Conservation (phyloP, 2,113 vertebrate genomes). For the Ptilorrhoa leucosticta region DNA sequence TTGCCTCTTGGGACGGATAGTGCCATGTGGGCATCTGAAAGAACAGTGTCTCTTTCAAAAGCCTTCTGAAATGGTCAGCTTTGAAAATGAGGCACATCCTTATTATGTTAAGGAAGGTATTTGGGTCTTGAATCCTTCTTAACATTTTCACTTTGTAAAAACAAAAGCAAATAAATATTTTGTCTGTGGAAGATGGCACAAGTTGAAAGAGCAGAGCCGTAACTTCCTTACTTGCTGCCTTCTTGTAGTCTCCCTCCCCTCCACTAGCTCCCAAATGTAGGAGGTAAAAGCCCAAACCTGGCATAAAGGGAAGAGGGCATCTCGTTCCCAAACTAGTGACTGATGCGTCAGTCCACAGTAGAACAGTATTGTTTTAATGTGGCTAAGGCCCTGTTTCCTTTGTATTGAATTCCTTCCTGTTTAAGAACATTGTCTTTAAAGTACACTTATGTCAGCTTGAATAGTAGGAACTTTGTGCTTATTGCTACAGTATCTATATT, state of each 20-base stretch:
- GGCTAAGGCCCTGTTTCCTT: neutral
- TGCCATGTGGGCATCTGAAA: neutral
- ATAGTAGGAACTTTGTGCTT: neutral
- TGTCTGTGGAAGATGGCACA: neutral
- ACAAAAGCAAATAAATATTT: neutral
- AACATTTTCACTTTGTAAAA: neutral
- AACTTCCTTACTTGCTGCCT: neutral
- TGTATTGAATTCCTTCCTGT: slow-evolving; percentile 24
- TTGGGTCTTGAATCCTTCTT: neutral
- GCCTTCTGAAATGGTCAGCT: neutral
- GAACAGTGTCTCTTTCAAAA: slow-evolving; percentile 23
- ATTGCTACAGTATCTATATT: neutral
- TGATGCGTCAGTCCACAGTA: neutral
- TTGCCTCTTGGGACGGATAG: neutral
- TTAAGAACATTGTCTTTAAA: neutral
- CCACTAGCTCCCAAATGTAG: neutral
- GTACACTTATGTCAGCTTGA: neutral
- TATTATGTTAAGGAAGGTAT: neutral
- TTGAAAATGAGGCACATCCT: neutral
- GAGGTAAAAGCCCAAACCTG: neutral
- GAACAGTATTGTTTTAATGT: neutral
- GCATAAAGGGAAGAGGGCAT: neutral
- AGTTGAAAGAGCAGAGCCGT: neutral
- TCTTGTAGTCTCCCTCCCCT: neutral
- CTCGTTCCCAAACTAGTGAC: neutral